Evolutionary conservation across 2,113 vertebrate species (phyloP), one percentile per base, ranked within the genome.

Genomic region (Carassius carassius): DNA sequence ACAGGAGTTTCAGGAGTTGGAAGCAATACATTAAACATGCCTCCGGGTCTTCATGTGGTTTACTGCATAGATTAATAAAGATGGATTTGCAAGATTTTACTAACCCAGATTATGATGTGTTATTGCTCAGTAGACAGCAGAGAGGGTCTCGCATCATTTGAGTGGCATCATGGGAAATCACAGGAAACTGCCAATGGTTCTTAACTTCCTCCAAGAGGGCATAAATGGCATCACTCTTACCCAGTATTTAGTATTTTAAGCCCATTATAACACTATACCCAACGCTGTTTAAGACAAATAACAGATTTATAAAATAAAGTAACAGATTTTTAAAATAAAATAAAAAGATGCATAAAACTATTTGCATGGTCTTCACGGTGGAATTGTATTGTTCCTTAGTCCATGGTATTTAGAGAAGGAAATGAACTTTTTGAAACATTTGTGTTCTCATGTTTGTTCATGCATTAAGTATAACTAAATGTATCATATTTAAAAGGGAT

Each of bases 71-170:
- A 81, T 81, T 69, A 72, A 70, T 81, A 69, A 54, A 32, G 44
- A n/a, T 78, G 67, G 29, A 82, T 41, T 82, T 82, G 58, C 7
- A 58, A 49, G 81, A 29, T 81, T 82, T 72, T 82, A 58, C 67
- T 41, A 82, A 37, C 51, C 6, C 80, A 81, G 78, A 81, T 85
- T 85, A 81, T 74, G 51, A 23, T 60, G 44, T 62, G 54, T 85
- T 85, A 21, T 37, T 85, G 67, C 78, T 23, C 81, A 85, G 11
- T 74, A 85, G 11, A 85, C 77, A 81, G 84, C 78, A 85, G 23
- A 73, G 35, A 81, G 54, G 54, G 77, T 78, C 65, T 85, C 84
- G 81, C 12, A 49, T 41, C 10, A 56, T 79, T 79, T 80, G 49
- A 41, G 70, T 25, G 67, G 67, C 54, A 85, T 74, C 32, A 80